Base-by-base conservation (phyloP, 2,113 vertebrate genomes). In the Nanorana parkeri region DNA sequence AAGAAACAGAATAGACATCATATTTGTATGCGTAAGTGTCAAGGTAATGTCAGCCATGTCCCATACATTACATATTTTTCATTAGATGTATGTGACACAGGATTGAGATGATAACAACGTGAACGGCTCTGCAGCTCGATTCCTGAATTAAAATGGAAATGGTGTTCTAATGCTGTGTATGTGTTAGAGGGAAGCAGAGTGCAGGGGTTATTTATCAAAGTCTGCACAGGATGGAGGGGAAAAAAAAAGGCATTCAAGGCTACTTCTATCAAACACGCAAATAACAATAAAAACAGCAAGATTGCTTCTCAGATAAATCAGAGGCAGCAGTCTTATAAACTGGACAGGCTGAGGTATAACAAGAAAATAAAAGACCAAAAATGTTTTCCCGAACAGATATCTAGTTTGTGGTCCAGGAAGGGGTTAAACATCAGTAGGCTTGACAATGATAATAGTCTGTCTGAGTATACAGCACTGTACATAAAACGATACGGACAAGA, bases 391-490 rank as follows among this genome's bases (percentile, higher is more conserved):
- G 32, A 72, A 23, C 36, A 72, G 28, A 6, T 29, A 73, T 16
- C n/a, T 20, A 54, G 11, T 17, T 8, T 26, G 7, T 63, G 20
- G 28, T 41, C 15, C 23, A 71, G 29, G 56, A 83, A 83, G 47
- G 63, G 54, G 80, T 83, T 83, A 83, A 83, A 68, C 11, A 11
- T 55, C 47, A 41, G 28, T 58, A 23, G 24, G 6, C 19, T 60
- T 58, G 52, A 76, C 80, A 83, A 75, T 76, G 54, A 60, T 83
- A 83, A 75, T 76, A 76, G 51, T 55, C 80, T 76, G 72, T 58
- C 71, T 51, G 72, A 83, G 80, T 83, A 83, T 61, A 76, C 80
- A 83, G 64, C 80, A 61, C 80, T 83, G 80, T 83, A 83, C 69
- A 76, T 83, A 76, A 83, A 83, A 68, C 32, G 71, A 76, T 83